Evolutionary conservation across 2,888 invertebrate species (phyloP).

Genomic region (Erannis defoliaria): DNA sequence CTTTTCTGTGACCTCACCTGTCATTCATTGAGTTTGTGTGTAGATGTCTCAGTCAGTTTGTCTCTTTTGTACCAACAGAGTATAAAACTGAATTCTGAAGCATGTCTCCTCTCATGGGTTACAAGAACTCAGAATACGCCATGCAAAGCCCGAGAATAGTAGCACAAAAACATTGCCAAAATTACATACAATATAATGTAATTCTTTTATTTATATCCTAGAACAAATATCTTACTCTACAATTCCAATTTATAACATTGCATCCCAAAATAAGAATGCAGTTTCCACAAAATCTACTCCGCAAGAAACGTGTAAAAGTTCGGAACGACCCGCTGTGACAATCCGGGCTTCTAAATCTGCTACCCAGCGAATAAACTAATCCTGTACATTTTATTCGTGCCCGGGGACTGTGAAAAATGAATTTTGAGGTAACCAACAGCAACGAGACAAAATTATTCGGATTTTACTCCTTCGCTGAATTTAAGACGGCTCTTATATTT

Average conservation of each 20-base stretch:
- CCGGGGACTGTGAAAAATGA: conserved; percentile 68
- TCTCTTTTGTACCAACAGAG: too few species aligned
- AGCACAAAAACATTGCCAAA: too few species aligned
- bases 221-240: background rate
- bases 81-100: too few species aligned
- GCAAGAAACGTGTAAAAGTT: conserved; percentile 5
- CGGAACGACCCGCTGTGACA: background rate
- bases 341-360: conserved; percentile 13
- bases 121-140: too few species aligned
- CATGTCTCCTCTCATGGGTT: too few species aligned
- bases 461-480: conserved; percentile 48
- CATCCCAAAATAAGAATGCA: conserved; percentile 6
- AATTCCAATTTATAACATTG: background rate
- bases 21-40: too few species aligned
- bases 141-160: too few species aligned
- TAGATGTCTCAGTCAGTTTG: too few species aligned
- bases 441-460: conserved; percentile 69
- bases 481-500: conserved; percentile 39
- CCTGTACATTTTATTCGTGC: conserved; percentile 65
- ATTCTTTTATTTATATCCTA: background rate
- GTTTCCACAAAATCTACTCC: conserved; percentile 2
- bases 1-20: too few species aligned
- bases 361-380: conserved; percentile 65
- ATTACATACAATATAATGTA: too few species aligned
- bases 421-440: conserved; percentile 66